Conservation (phyloP, 2,888 invertebrate species). For the Lycia hirtaria region DNA sequence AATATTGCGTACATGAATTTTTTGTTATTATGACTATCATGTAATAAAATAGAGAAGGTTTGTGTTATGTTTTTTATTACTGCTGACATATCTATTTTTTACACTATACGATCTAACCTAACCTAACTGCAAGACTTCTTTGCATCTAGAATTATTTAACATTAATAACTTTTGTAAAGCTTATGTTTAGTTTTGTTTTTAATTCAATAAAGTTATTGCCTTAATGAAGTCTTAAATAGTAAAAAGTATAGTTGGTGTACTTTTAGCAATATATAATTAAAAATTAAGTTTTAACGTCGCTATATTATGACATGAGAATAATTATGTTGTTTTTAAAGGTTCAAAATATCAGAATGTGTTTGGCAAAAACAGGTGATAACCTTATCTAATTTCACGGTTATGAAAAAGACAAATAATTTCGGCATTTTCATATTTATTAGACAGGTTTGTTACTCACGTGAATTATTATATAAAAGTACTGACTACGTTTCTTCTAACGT, state of each 20-base stretch:
- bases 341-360: too few species aligned
- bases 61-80: constrained; percentile 10
- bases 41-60: not conserved
- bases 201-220: not conserved
- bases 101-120: not conserved
- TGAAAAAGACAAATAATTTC: too few species aligned
- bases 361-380: too few species aligned
- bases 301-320: not conserved
- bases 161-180: not conserved
- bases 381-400: too few species aligned
- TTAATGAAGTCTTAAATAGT: not conserved
- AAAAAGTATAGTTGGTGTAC: not conserved
- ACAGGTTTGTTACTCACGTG: too few species aligned
- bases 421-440: too few species aligned
- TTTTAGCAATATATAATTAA: not conserved
- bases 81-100: constrained; percentile 7
- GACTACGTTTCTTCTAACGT: too few species aligned
- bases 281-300: not conserved
- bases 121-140: not conserved
- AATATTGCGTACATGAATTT: constrained; percentile 22
- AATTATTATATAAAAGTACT: too few species aligned
- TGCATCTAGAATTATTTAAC: constrained; percentile 3
- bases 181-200: not conserved
- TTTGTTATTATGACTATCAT: constrained; percentile 3
- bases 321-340: not conserved